Evolutionary conservation across 2,797 vertebrate genomes (phyloP).

Genomic region (Tolypeutes matacus): DNA sequence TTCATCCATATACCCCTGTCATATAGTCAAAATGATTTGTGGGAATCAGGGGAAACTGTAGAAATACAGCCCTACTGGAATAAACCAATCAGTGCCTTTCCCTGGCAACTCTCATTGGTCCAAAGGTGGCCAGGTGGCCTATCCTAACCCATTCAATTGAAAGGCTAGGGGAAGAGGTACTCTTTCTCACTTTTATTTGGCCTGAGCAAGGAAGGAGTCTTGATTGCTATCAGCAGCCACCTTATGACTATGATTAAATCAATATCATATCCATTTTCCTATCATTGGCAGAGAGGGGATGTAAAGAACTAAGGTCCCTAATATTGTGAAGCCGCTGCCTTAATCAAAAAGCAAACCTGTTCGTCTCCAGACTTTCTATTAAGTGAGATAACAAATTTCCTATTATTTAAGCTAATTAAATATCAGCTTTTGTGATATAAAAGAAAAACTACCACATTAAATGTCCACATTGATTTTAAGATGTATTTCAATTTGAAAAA

Average conservation of each 20-base stretch:
- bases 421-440: conserved; percentile 61
- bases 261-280: neutral
- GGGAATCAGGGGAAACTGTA: neutral
- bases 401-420: conserved; percentile 35
- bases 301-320: neutral
- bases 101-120: neutral
- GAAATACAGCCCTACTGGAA: neutral
- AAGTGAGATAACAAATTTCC: conserved; percentile 56
- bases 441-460: conserved; percentile 74
- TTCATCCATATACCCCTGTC: neutral
- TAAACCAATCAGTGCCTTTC: neutral
- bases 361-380: conserved; percentile 35
- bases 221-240: neutral
- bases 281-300: conserved; percentile 12
- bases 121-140: neutral
- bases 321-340: neutral
- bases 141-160: neutral
- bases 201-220: neutral
- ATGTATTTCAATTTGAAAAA: conserved; percentile 77
- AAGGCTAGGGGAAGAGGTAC: neutral
- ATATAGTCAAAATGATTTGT: neutral
- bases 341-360: conserved; percentile 45
- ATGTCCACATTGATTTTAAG: conserved; percentile 78
- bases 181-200: neutral
- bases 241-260: neutral